phyloP scores from a whole-genome alignment of 2,113 vertebrate genomes.

The Redunca redunca region DNA sequence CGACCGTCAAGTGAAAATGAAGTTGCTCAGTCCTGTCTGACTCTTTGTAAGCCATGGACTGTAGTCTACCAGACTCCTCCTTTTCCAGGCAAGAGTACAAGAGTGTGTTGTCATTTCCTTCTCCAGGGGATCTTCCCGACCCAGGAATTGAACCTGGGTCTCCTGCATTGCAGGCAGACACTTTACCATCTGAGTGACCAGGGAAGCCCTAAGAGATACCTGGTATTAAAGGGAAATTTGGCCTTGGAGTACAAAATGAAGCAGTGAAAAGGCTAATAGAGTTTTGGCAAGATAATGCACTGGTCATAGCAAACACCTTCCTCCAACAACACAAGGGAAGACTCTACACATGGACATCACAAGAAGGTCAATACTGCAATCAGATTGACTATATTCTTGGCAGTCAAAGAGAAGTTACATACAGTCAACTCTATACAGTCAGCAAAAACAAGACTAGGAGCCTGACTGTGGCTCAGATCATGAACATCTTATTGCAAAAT shows the following conservation, averaged over 20 bases:
- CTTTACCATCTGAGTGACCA: neutral
- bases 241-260: neutral
- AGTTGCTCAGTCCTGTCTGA: neutral
- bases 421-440: neutral
- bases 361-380: neutral
- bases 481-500: neutral
- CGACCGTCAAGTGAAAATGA: neutral
- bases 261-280: neutral
- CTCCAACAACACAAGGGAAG: neutral
- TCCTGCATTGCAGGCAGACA: neutral
- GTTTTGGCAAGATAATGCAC: neutral
- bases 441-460: neutral
- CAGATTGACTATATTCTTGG: neutral
- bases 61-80: neutral
- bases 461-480: neutral
- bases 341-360: neutral
- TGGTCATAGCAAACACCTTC: neutral
- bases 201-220: neutral
- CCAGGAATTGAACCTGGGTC: neutral
- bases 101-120: neutral
- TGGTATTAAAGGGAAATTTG: neutral
- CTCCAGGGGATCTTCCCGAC: accelerated
- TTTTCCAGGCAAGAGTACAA: neutral
- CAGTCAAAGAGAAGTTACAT: neutral
- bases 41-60: neutral